phyloP scores from a whole-genome alignment of 2,888 invertebrate genomes.

The Clitarchus hookeri region DNA sequence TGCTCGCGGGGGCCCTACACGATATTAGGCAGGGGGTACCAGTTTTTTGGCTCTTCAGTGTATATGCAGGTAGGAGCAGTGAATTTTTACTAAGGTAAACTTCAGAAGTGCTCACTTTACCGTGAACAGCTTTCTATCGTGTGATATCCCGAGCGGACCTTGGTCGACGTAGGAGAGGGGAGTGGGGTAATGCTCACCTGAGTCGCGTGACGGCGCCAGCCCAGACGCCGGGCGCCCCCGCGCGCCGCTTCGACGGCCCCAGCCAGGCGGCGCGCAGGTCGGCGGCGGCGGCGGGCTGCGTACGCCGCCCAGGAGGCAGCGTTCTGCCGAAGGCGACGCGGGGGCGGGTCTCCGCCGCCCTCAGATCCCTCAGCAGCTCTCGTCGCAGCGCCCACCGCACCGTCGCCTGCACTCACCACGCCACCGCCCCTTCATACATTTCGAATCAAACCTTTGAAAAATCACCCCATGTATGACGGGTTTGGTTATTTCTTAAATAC shows the following conservation, averaged over 20 bases:
- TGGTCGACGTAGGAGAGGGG: no score
- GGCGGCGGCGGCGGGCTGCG: slow-evolving; percentile 59
- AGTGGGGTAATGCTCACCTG: background rate
- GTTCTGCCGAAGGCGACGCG: slow-evolving; percentile 60
- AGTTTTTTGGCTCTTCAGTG: no score
- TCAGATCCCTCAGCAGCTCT: slow-evolving; percentile 58
- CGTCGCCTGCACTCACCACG: slow-evolving; percentile 12
- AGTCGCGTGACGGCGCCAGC: background rate
- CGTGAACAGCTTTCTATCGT: no score
- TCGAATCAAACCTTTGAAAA: no score
- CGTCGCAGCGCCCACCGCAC: slow-evolving; percentile 58
- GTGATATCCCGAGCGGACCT: no score
- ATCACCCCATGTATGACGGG: no score
- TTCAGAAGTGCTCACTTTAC: no score
- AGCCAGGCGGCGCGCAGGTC: slow-evolving; percentile 61
- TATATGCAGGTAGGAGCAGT: no score
- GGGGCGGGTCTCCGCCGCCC: slow-evolving; percentile 57
- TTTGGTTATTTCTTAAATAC: no score
- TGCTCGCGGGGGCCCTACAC: no score
- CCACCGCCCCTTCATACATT: background rate
- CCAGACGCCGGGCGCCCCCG: background rate
- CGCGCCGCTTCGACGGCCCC: background rate
- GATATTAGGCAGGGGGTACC: no score
- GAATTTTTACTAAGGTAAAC: no score
- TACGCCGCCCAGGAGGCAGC: slow-evolving; percentile 57